These are phyloP conservation scores for Parasteatoda lunata DNA, from an alignment of 2,888 invertebrate species.

Conservation along the genomic window DNA sequence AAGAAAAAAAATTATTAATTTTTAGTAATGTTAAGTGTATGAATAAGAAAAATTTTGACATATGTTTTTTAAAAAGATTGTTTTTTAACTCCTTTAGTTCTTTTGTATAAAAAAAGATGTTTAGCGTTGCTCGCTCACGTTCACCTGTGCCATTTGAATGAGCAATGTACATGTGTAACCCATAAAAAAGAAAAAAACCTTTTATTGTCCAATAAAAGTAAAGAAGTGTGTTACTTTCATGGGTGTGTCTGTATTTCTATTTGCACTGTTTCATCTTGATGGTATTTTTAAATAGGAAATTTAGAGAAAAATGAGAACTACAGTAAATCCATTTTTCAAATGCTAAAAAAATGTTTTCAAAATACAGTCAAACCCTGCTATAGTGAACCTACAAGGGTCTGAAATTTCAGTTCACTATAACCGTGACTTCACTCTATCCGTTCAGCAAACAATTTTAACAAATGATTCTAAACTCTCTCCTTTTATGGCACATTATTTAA, in stretches of 20 bases:
- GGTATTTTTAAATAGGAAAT: no score
- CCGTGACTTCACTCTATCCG: no score
- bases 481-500: not conserved
- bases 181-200: conserved; percentile 52
- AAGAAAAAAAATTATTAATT: conserved; percentile 56
- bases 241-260: no score
- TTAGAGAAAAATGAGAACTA: no score
- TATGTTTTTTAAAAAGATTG: conserved; percentile 46
- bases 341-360: not conserved
- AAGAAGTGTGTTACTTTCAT: conserved; percentile 62
- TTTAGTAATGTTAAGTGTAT: conserved; percentile 63
- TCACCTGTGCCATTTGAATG: conserved; percentile 68
- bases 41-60: conserved; percentile 55
- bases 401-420: not conserved
- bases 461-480: no score
- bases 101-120: conserved; percentile 53
- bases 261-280: no score
- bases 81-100: conserved; percentile 54
- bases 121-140: conserved; percentile 64
- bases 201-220: conserved; percentile 69
- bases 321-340: no score
- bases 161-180: conserved; percentile 67
- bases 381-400: not conserved
- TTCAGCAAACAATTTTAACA: no score
- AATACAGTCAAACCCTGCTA: not conserved